Evolutionary conservation across 2,113 vertebrate genomes (phyloP), one percentile per base, ranked within the genome.

Genomic region (Anoura caudifer): DNA sequence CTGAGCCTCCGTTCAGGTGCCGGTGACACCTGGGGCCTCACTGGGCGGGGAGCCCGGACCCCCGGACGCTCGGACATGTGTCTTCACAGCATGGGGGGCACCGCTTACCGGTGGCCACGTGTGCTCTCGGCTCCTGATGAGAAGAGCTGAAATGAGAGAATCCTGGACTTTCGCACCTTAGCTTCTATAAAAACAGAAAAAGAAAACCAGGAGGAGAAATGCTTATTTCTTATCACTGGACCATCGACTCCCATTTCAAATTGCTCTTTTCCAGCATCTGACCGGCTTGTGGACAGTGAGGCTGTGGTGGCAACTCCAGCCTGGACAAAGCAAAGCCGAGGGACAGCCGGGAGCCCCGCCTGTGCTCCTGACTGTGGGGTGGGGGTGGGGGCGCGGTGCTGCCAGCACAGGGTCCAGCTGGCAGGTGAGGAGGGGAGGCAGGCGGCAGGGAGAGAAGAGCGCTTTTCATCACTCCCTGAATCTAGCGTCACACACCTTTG

Each of bases 31-130:
- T 43, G 61, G 76, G 81, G 14, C 24, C 31, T 22, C 59, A 4
- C 59, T 61, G 59, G 24, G 59, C 4, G 7, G 54, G 54, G 54
- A 24, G 52, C 54, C 22, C 22, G 22, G 22, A 59, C 59, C 59
- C 59, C 14, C 7, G 4, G 26, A 5, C 26, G 7, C 19, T 50
- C 47, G 20, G 54, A 56, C 56, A n/a, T n/a, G n/a, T n/a, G n/a
- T 6, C 28, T 31, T 11, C 61, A 28, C 28, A 13, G 28, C 1
- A 15, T 28, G 4, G 28, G 26, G 61, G n/a, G n/a, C n/a, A n/a
- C 59, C 28, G 4, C 98, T 98, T 96, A 99, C 98, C 36, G 50
- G 92, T 77, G 82, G 76, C 91, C 87, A 76, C 22, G 20, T 77
- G 73, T 79, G 95, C 65, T 59, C 95, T 97, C 69, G 83, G 87